Percentiles rank a stretch among this genome's conserved stretches.
Conservation (phyloP, 92 coral and sea anemone species). For the Paragorgia papillata region DNA sequence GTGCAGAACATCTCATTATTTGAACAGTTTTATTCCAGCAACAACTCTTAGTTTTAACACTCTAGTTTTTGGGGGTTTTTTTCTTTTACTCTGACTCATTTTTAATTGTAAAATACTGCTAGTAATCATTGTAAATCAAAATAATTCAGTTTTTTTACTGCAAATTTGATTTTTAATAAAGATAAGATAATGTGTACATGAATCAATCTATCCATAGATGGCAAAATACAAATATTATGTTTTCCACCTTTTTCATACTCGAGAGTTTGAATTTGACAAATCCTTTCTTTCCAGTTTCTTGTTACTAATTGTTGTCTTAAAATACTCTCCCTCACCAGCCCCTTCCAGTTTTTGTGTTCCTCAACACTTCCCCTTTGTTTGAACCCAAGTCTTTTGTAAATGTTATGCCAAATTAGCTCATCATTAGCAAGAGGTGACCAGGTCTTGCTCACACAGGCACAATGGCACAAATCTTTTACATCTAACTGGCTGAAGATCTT, state of each 20-base stretch:
- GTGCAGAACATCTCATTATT: too few relatives aligned
- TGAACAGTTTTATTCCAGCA: too few relatives aligned
- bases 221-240: too few relatives aligned
- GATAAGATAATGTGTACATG: too few relatives aligned
- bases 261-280: constrained; percentile 67
- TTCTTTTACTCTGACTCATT: too few relatives aligned
- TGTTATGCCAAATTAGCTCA: constrained; percentile 74
- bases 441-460: constrained; percentile 77
- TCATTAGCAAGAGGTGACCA: constrained; percentile 88
- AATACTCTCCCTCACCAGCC: constrained; percentile 54
- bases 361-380: constrained; percentile 6
- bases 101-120: too few relatives aligned
- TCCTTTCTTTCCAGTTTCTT: constrained; percentile 89
- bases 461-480: constrained; percentile 72
- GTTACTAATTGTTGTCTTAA: constrained; percentile 58
- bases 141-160: too few relatives aligned
- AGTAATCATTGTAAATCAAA: too few relatives aligned
- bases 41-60: too few relatives aligned
- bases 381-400: constrained; percentile 65
- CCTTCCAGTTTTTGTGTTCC: constrained; percentile 73
- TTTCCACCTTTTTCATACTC: constrained; percentile 89
- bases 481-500: constrained; percentile 68
- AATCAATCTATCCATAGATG: too few relatives aligned
- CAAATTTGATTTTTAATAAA: too few relatives aligned
- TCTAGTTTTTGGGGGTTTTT: too few relatives aligned